These are phyloP conservation scores for Chaetorhynchus papuensis DNA, from an alignment of 2,113 vertebrate species.

Conservation along the genomic window DNA sequence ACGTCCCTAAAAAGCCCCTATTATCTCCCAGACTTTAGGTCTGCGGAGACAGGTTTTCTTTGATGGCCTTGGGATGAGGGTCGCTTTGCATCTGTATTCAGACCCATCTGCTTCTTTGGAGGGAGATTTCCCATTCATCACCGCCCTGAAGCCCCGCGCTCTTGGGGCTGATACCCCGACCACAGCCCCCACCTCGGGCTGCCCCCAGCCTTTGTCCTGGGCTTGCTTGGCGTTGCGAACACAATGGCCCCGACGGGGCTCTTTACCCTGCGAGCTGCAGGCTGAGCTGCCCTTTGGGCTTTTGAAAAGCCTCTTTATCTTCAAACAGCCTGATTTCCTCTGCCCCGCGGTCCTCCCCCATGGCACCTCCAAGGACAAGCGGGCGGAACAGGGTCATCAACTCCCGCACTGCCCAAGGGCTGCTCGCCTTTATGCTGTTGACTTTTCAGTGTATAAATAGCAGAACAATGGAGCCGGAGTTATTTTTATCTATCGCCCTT, in stretches of 20 bases:
- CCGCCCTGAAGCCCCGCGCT: neutral
- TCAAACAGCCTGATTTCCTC: neutral
- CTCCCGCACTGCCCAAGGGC: neutral
- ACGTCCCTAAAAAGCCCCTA: neutral
- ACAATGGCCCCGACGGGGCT: neutral
- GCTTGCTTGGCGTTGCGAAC: neutral
- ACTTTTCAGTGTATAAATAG: slow-evolving; percentile 27
- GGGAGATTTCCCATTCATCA: neutral
- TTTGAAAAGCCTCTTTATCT: slow-evolving; percentile 17
- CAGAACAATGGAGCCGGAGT: neutral
- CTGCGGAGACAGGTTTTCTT: neutral
- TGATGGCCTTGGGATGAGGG: neutral
- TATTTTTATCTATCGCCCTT: slow-evolving; percentile 34
- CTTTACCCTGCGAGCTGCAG: neutral
- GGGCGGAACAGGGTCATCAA: neutral
- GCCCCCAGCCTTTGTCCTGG: neutral
- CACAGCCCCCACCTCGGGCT: neutral
- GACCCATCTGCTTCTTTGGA: neutral
- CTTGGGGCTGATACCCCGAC: neutral
- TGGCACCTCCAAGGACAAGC: neutral
- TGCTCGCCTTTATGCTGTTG: neutral
- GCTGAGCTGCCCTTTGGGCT: neutral
- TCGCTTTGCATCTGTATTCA: slow-evolving; percentile 28
- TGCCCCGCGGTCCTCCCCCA: neutral
- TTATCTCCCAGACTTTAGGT: neutral